Evolutionary conservation across 2,888 invertebrate species (phyloP).

Genomic region (Trichogramma evanescens): DNA sequence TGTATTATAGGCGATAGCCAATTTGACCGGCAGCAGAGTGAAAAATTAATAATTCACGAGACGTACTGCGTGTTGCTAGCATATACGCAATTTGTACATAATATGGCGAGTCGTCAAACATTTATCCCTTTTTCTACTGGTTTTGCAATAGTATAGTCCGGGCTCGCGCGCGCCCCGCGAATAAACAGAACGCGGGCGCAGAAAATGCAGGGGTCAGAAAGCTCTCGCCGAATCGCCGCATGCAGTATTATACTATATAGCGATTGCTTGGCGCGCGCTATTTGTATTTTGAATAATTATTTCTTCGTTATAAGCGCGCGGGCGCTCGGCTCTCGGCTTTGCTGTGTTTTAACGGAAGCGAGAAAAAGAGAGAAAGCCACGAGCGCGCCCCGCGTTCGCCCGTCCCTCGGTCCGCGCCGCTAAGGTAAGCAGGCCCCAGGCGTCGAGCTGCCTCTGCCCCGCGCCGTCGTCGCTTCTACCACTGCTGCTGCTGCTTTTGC

Average conservation of each 20-base stretch:
- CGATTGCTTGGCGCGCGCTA: slow-evolving; percentile 12
- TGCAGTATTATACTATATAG: no score
- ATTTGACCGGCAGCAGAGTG: not conserved
- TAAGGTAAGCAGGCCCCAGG: slow-evolving; percentile 34
- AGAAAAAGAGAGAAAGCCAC: slow-evolving; percentile 4
- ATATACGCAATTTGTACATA: not conserved
- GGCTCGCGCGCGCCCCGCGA: not conserved
- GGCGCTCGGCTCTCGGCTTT: slow-evolving; percentile 14
- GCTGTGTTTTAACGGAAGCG: slow-evolving; percentile 3
- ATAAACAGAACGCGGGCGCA: not conserved
- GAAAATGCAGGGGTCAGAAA: not conserved
- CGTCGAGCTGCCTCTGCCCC: not conserved
- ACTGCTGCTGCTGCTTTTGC: not conserved
- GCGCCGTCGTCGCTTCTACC: no score
- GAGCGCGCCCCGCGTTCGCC: not conserved
- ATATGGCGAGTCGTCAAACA: slow-evolving; percentile 7
- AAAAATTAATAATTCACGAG: slow-evolving; percentile 18
- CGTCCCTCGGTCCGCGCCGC: slow-evolving; percentile 13
- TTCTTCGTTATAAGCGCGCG: slow-evolving; percentile 18
- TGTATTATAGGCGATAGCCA: no score
- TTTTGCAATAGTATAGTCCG: no score
- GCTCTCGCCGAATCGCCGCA: not conserved
- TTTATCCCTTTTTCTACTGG: slow-evolving; percentile 9
- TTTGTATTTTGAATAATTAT: slow-evolving; percentile 39
- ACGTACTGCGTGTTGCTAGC: not conserved